Percentiles rank a stretch among this genome's conserved stretches.
These are phyloP conservation scores for Zaprionus davidi DNA, from an alignment of 1,140 invertebrate species.

Conservation along the genomic window DNA sequence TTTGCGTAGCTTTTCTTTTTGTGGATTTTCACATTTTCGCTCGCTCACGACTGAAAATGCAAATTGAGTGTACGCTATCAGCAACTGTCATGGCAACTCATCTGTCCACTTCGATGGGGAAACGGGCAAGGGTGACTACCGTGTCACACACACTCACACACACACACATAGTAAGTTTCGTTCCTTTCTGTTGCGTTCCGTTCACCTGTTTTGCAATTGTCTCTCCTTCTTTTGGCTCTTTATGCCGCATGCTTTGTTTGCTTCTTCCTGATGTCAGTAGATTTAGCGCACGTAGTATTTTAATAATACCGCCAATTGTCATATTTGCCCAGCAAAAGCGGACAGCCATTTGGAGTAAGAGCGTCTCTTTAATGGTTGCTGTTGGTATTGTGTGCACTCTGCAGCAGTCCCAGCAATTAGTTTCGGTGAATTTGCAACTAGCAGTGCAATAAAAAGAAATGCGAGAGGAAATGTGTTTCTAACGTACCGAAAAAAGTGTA, in stretches of 20 bases:
- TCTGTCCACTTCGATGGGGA: constrained; percentile 6
- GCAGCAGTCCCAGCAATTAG: constrained; percentile 36
- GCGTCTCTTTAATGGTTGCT: neutral
- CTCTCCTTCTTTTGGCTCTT: constrained; percentile 8
- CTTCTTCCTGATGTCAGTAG: constrained; percentile 62
- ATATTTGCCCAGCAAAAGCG: constrained; percentile 71
- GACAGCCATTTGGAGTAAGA: constrained; percentile 17
- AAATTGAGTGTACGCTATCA: constrained; percentile 80
- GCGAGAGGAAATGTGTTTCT: constrained; percentile 5
- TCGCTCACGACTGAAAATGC: constrained; percentile 55
- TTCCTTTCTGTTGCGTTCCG: constrained; percentile 1
- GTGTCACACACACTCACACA: neutral
- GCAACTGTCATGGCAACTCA: constrained; percentile 54
- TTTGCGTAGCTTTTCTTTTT: constrained; percentile 10
- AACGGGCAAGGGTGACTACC: neutral
- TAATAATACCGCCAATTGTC: constrained; percentile 77
- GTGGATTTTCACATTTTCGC: constrained; percentile 39
- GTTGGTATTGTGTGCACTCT: neutral
- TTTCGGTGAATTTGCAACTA: constrained; percentile 40
- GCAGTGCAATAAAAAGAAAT: constrained; percentile 39
- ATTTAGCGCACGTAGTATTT: constrained; percentile 76
- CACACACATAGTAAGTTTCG: neutral
- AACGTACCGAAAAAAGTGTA: constrained; percentile 7
- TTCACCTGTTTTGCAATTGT: constrained; percentile 38
- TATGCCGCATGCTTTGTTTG: neutral